Evolutionary conservation across 2,888 invertebrate genomes (phyloP).

Genomic region (Acanthosepion lycidas): DNA sequence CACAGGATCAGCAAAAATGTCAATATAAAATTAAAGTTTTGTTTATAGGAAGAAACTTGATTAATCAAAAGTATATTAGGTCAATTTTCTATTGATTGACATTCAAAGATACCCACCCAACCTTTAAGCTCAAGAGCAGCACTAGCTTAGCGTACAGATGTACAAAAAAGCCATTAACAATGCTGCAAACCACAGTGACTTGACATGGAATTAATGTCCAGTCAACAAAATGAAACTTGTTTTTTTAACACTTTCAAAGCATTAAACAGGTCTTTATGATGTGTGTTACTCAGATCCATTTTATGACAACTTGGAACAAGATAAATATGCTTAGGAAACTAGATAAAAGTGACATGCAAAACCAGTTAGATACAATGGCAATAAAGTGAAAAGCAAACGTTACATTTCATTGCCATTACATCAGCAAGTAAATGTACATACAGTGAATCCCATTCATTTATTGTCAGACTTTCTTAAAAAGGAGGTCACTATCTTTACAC

Average conservation of each 20-base stretch:
- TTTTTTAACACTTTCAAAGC: neutral
- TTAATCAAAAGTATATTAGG: too few relatives aligned
- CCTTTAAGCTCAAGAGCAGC: neutral
- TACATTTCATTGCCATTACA: neutral
- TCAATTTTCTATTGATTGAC: too few relatives aligned
- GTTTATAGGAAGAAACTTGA: too few relatives aligned
- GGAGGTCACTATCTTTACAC: neutral
- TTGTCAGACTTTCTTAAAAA: neutral
- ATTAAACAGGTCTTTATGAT: neutral
- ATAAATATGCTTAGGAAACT: neutral
- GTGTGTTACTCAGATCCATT: neutral
- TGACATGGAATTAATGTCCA: neutral
- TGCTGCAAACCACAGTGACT: neutral
- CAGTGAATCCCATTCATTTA: constrained; percentile 4
- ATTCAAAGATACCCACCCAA: too few relatives aligned
- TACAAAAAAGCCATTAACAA: neutral
- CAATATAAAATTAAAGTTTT: too few relatives aligned
- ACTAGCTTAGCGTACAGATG: neutral
- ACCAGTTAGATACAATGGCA: neutral
- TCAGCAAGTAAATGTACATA: neutral
- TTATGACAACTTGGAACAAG: neutral
- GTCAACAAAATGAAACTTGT: neutral
- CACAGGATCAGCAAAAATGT: too few relatives aligned
- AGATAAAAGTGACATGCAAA: neutral
- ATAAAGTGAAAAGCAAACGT: neutral